Conservation (phyloP, 1,140 invertebrate species). For the Cryptotermes secundus region DNA sequence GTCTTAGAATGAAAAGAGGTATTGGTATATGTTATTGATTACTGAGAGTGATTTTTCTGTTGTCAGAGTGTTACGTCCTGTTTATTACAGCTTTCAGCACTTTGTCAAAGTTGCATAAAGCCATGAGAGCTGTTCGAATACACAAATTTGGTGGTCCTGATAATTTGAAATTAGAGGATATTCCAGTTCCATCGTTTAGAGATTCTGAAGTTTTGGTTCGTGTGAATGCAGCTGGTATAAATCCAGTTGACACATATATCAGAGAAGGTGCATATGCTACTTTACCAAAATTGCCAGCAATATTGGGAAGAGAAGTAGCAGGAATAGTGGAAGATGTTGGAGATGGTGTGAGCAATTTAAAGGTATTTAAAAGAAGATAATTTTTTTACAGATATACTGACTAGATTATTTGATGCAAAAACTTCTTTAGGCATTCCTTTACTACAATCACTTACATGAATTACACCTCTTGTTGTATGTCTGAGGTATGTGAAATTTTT, state of each 20-base stretch:
- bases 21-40: too few species aligned
- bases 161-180: conserved; percentile 43
- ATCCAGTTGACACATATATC: conserved; percentile 64
- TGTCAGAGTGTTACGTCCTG: not conserved
- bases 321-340: conserved; percentile 55
- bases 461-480: too few species aligned
- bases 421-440: too few species aligned
- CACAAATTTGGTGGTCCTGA: conserved; percentile 47
- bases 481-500: too few species aligned
- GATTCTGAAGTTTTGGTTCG: conserved; percentile 45
- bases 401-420: too few species aligned
- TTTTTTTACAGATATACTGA: too few species aligned
- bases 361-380: conserved; percentile 42
- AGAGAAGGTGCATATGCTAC: conserved; percentile 50
- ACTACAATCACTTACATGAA: too few species aligned
- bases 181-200: conserved; percentile 47
- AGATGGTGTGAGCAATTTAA: conserved; percentile 47
- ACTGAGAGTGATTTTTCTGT: too few species aligned
- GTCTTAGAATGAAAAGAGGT: too few species aligned
- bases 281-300: conserved; percentile 54
- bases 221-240: conserved; percentile 54
- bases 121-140: conserved; percentile 47
- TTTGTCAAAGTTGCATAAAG: conserved; percentile 21
- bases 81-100: conserved; percentile 21
- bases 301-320: conserved; percentile 56